Evolutionary conservation across 1,140 invertebrate genomes (phyloP).

Genomic region (Heterodera schachtii): DNA sequence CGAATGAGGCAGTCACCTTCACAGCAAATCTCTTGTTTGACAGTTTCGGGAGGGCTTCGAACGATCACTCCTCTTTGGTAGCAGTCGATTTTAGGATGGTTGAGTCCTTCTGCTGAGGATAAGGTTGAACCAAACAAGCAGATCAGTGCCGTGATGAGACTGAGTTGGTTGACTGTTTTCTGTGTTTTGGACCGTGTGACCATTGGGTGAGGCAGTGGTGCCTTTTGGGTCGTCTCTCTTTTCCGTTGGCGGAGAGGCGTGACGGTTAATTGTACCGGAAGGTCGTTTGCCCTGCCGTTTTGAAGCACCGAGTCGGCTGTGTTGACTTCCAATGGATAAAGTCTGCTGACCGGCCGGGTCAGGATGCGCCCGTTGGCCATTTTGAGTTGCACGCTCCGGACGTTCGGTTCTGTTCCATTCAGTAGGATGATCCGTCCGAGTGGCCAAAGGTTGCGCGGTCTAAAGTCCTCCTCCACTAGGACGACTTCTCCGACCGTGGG

Average conservation of each 20-base stretch:
- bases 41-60: not conserved
- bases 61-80: not conserved
- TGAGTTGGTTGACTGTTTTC: not conserved
- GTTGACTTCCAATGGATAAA: conserved; percentile 18
- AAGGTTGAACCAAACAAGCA: not conserved
- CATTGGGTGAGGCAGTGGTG: not conserved
- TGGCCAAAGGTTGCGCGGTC: not conserved
- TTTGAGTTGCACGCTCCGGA: not conserved
- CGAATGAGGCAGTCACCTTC: not conserved
- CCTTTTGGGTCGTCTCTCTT: not conserved
- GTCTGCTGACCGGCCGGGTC: conserved; percentile 9
- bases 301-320: not conserved
- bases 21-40: conserved; percentile 14
- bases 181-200: not conserved
- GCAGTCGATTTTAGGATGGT: not conserved
- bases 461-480: not conserved
- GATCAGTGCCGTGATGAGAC: not conserved
- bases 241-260: not conserved
- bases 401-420: not conserved
- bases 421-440: not conserved
- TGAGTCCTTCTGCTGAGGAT: no score
- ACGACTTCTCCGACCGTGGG: not conserved
- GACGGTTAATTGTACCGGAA: no score
- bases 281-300: not conserved
- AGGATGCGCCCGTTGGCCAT: conserved; percentile 24